Evolutionary conservation across 2,888 invertebrate genomes (phyloP), one percentile per base, ranked within the genome.

Genomic region (Caenorhabditis panamensis): DNA sequence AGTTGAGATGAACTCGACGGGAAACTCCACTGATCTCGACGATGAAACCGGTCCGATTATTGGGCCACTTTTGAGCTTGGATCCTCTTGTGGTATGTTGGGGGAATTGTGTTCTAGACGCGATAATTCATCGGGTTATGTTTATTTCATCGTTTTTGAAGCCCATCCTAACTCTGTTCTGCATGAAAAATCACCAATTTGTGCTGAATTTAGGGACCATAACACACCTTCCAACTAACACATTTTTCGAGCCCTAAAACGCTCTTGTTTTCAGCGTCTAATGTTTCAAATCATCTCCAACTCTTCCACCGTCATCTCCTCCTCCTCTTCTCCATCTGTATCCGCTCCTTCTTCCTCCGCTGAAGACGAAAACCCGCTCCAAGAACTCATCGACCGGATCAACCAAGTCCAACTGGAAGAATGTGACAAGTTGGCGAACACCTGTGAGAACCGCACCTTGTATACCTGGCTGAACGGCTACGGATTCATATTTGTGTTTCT

Each of bases 401-500:
- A 67, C 22, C 41, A 44, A 31, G 61, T 53, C 18, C 77, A 69
- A 44, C 58, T 53, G 22, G 73, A 73, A 16, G 73, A 73, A 22
- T 73, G 73, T 28, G 73, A 73, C 20, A 47, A 64, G 8, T 18
- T 77, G 2, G 69, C 49, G 1, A 66, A 82, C 61, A 77, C 75
- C 11, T 89, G 89, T 69, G 88, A 89, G 22, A 85, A 87, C 28
- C 81, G 80, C 41, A 79, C 79, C 1, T 59, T 89, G n/a, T 83
- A 86, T 69, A 76, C 78, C 16, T 73, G 83, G 37, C 82, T 89
- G 31, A 84, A 87, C 79, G 89, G 89, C 37, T 81, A 87, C 44
- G 88, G 88, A 0, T 89, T 89, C 82, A 64, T 89, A 2, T 76
- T 86, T n/a, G 82, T 89, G 6, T 89, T 88, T 69, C 53, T 85